Base-by-base conservation (phyloP, 2,113 vertebrate genomes). In the Antigone vipio region DNA sequence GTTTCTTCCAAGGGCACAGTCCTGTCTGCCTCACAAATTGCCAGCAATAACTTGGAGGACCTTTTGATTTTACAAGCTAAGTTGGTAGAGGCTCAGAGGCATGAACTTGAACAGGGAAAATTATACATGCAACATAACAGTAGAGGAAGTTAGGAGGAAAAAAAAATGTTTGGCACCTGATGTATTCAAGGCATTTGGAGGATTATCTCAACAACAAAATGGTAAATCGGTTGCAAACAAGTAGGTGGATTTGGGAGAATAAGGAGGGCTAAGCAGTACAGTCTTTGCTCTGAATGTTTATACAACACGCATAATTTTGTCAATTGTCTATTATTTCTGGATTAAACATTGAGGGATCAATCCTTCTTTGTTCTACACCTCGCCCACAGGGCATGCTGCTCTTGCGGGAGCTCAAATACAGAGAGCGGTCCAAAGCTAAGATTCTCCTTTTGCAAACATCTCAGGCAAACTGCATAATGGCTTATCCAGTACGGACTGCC, bases 321-420 rank as follows among this genome's bases (percentile, higher is more conserved):
- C 68, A 71, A 55, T 91, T 89, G 86, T 87, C 44, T 68, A 68
- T 94, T 96, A 91, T 96, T 93, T 92, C 47, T 91, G 79, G 88
- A 96, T 93, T 95, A 97, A 95, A 68, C 24, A 15, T 19, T 12
- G 74, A 89, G 27, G 47, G 58, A 78, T 95, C 64, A 87, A 76
- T 64, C 67, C 40, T 35, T 23, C 82, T 69, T 88, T 94, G 79
- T 92, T 81, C 62, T 78, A 75, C 38, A 49, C 14, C 14, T 94
- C 9, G 4, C 50, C 38, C 59, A 42, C 1, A 2, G 72, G 88
- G 22, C 45, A 29, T 6, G 30, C 1, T 2, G 78, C 53, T 92
- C 50, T 69, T 62, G 21, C 0, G 0, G 89, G 53, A 85, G 24
- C 84, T 85, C 47, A 82, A 24, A 56, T 40, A 17, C 2, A 3